Evolutionary conservation across 1,140 invertebrate genomes (phyloP).

Genomic region (Laupala kohalensis): DNA sequence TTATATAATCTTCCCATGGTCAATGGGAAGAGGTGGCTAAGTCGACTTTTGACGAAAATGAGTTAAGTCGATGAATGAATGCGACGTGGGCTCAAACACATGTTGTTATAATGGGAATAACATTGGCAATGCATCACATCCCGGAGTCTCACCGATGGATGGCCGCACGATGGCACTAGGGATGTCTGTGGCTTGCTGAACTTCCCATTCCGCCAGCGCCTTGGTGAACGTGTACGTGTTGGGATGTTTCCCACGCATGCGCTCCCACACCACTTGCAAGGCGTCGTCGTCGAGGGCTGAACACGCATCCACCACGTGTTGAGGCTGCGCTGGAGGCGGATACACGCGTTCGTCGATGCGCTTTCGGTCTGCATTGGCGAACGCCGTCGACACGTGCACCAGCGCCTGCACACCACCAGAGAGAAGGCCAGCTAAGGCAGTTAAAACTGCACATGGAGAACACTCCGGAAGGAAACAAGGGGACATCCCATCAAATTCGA

Average conservation of each 20-base stretch:
- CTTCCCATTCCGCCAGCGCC: slow-evolving; percentile 63
- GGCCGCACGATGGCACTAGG: slow-evolving; percentile 83
- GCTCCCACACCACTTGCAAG: slow-evolving; percentile 37
- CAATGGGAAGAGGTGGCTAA: no score
- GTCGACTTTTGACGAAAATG: no score
- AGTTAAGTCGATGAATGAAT: no score
- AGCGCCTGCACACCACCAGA: no score
- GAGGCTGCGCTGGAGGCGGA: slow-evolving; percentile 46
- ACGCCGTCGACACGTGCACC: slow-evolving; percentile 78
- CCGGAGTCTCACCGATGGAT: slow-evolving; percentile 75
- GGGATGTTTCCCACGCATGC: slow-evolving; percentile 51
- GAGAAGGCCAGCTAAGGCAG: no score
- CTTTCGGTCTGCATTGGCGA: slow-evolving; percentile 62
- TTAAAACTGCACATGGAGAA: no score
- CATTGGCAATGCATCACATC: no score
- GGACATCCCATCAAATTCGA: no score
- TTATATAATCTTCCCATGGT: no score
- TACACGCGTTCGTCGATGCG: slow-evolving; percentile 61
- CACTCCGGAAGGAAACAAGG: no score
- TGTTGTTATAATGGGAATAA: no score
- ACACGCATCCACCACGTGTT: slow-evolving; percentile 43
- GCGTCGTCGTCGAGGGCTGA: slow-evolving; percentile 43
- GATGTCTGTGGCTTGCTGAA: slow-evolving; percentile 45
- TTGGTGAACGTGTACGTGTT: slow-evolving; percentile 85
- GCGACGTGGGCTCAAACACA: no score